Evolutionary conservation across 2,113 vertebrate genomes (phyloP).

Genomic region (Muntiacus reevesi): DNA sequence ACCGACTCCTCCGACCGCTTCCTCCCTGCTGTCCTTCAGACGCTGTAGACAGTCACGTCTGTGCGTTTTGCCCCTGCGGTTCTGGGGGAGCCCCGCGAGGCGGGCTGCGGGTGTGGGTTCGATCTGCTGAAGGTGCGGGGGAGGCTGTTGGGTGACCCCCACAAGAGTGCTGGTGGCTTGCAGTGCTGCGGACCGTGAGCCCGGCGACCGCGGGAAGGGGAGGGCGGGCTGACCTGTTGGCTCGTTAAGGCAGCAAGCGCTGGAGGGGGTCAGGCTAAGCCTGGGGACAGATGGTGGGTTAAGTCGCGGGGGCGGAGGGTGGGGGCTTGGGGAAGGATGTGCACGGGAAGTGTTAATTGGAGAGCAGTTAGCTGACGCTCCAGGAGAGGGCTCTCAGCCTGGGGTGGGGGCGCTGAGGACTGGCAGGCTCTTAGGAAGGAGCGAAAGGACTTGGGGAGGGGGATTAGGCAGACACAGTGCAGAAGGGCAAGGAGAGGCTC

Average conservation of each 20-base stretch:
- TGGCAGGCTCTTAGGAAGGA: background rate
- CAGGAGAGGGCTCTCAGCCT: background rate
- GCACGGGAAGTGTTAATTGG: background rate
- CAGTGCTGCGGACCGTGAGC: background rate
- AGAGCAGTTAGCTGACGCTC: background rate
- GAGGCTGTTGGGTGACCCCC: background rate
- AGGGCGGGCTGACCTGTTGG: background rate
- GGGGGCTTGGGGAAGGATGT: background rate
- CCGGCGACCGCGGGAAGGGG: background rate
- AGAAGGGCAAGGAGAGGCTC: background rate
- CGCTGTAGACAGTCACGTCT: background rate
- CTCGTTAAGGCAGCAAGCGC: background rate
- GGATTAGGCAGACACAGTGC: background rate
- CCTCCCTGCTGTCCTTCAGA: background rate
- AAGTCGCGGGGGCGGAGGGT: fast-evolving
- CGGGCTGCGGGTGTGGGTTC: background rate
- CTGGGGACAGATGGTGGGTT: background rate
- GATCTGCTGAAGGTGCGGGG: background rate
- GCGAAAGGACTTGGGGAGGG: background rate
- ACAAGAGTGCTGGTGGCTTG: background rate
- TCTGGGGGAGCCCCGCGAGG: fast-evolving
- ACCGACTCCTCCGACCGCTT: fast-evolving
- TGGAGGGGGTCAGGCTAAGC: background rate
- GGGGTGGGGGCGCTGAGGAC: background rate
- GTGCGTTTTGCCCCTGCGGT: background rate